Evolutionary conservation across 2,797 vertebrate genomes (phyloP).

Genomic region (Trachops cirrhosus): DNA sequence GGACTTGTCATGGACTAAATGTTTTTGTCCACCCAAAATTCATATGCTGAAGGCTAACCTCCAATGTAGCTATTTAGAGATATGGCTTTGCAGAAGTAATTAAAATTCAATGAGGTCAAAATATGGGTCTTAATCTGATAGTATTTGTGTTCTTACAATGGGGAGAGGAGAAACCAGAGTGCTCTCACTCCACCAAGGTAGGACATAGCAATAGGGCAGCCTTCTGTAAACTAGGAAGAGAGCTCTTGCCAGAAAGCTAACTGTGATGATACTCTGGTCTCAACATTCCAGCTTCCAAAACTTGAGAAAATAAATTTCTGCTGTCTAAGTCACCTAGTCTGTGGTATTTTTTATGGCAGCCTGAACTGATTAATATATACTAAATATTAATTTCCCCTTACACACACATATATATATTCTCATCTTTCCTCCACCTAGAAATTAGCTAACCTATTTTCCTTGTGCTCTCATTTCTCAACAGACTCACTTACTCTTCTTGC

Average conservation of each 20-base stretch:
- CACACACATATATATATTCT: background rate
- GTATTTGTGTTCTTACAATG: background rate
- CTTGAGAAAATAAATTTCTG: background rate
- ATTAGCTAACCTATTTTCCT: background rate
- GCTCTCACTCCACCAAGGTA: background rate
- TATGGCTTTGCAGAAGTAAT: background rate
- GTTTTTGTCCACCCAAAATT: background rate
- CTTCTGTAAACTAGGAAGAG: background rate
- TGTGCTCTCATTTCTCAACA: background rate
- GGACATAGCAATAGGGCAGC: background rate
- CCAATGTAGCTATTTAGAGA: background rate
- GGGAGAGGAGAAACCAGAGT: background rate
- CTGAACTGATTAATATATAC: background rate
- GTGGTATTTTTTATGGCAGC: background rate
- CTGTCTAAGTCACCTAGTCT: background rate
- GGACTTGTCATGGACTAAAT: background rate
- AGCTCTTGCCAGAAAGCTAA: background rate
- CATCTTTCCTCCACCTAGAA: background rate
- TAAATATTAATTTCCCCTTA: background rate
- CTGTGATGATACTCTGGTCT: background rate
- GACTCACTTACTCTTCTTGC: background rate
- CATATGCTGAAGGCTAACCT: background rate
- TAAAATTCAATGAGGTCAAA: slow-evolving; percentile 5
- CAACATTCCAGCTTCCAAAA: background rate
- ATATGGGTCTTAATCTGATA: background rate